Evolutionary conservation across 2,888 invertebrate species (phyloP), one percentile per base, ranked within the genome.

Genomic region (Ophion ventricosus): DNA sequence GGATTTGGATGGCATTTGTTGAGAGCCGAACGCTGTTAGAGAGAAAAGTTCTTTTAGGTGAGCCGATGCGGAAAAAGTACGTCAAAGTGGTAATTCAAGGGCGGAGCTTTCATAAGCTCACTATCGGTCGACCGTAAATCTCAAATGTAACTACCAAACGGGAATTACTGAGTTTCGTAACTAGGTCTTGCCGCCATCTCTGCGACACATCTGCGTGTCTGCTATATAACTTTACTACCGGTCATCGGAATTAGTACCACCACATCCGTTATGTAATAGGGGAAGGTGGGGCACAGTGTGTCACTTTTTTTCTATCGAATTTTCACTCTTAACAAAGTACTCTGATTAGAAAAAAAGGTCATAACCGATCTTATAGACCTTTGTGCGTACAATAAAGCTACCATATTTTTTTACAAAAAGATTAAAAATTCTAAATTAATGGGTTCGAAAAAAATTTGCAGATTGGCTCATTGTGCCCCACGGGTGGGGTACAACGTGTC

Each of bases 151-250:
- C 79, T 63, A 56, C 72, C 64, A 75, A 84, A 79, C 72, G 70
- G 82, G 75, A 79, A 82, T 84, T 82, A 82, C 78, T 2, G 82
- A 84, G 84, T 84, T 84, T 82, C 75, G 79, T 66, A 84, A 84
- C 84, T 82, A 72, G 75, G 81, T 56, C 75, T 75, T 75, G 23
- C 26, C 78, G 63, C 49, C 56, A 40, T 20, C 56, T 69, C 67
- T 54, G 75, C 66, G 74, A 54, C 69, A 35, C 49, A 26, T 64
- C n/a, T 59, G 35, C 59, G 74, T 43, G 29, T 74, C 70, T 43
- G 54, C 66, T 64, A 69, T 79, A 82, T 79, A 84, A 84, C 84
- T 84, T 84, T 84, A 82, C 66, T 79, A 26, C 29, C 56, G 84
- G 78, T 75, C 82, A 82, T 72, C 54, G 75, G 82, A 79, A 82